Conservation (phyloP, 2,888 invertebrate genomes). For the Rhingia rostrata region DNA sequence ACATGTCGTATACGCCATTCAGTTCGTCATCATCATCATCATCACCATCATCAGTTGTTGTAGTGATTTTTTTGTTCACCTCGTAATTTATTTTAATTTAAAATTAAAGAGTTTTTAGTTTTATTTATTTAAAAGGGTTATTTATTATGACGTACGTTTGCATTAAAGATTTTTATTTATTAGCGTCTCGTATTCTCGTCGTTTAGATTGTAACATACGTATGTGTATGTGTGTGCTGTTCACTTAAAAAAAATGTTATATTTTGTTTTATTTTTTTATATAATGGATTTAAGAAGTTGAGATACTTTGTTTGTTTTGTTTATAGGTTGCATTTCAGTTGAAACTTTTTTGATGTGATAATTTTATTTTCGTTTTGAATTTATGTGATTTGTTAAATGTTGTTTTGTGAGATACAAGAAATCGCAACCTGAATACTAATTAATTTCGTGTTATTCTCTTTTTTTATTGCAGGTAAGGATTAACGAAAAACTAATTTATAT, state of each 20-base stretch:
- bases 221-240: conserved; percentile 25
- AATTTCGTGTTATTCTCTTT: conserved; percentile 74
- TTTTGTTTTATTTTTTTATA: neutral
- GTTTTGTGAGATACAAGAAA: conserved; percentile 46
- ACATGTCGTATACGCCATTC: conserved; percentile 23
- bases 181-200: conserved; percentile 44
- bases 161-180: conserved; percentile 22
- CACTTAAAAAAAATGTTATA: neutral
- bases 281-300: conserved; percentile 14
- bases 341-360: conserved; percentile 44
- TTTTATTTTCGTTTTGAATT: conserved; percentile 17
- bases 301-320: conserved; percentile 10
- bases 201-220: conserved; percentile 26
- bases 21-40: conserved; percentile 52
- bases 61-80: conserved; percentile 43
- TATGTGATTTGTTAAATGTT: conserved; percentile 65
- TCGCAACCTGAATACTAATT: conserved; percentile 57
- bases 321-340: conserved; percentile 29
- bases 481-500: conserved; percentile 82
- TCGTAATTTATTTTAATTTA: conserved; percentile 29
- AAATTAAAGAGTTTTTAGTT: conserved; percentile 11
- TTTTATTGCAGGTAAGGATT: conserved; percentile 82
- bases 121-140: neutral
- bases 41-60: conserved; percentile 51
- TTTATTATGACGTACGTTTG: conserved; percentile 55